phyloP scores from a whole-genome alignment of 2,797 vertebrate genomes.

The Gymnoscopelus braueri region DNA sequence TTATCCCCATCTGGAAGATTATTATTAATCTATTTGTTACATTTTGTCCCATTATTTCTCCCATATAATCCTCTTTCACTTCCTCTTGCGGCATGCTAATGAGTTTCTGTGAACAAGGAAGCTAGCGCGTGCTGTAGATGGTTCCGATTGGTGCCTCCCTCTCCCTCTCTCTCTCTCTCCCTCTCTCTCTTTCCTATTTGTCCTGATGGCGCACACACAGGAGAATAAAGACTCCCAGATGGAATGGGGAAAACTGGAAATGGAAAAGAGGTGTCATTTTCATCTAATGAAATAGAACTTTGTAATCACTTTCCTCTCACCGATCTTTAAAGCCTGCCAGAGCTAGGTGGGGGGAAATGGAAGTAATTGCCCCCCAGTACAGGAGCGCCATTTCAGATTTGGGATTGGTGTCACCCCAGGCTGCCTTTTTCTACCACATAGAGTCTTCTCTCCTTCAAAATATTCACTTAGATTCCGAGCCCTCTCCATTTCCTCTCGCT shows the following conservation, averaged over 20 bases:
- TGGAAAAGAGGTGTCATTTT: conserved; percentile 60
- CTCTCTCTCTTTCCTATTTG: conserved; percentile 39
- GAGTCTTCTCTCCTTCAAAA: conserved; percentile 47
- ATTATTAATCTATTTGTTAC: conserved; percentile 84
- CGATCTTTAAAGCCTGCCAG: conserved; percentile 58
- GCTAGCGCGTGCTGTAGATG: conserved; percentile 81
- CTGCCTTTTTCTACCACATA: conserved; percentile 43
- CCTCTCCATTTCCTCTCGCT: conserved; percentile 56
- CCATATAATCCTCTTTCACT: conserved; percentile 90
- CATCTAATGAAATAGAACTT: conserved; percentile 70
- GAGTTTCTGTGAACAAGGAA: conserved; percentile 88
- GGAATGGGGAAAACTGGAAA: conserved; percentile 59
- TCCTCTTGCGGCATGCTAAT: conserved; percentile 92
- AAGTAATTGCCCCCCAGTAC: conserved; percentile 52
- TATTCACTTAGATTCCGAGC: conserved; percentile 55
- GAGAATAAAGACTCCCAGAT: conserved; percentile 80
- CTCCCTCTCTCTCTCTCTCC: conserved; percentile 22
- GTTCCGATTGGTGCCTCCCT: conserved; percentile 85
- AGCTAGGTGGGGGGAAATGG: conserved; percentile 40
- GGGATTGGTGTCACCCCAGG: conserved; percentile 23
- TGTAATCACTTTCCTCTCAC: conserved; percentile 71
- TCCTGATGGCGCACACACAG: conserved; percentile 69
- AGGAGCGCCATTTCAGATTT: conserved; percentile 52
- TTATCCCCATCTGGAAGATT: conserved; percentile 73
- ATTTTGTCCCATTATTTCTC: conserved; percentile 90